Conservation (phyloP, 2,888 invertebrate genomes). For the Biston stratarius region DNA sequence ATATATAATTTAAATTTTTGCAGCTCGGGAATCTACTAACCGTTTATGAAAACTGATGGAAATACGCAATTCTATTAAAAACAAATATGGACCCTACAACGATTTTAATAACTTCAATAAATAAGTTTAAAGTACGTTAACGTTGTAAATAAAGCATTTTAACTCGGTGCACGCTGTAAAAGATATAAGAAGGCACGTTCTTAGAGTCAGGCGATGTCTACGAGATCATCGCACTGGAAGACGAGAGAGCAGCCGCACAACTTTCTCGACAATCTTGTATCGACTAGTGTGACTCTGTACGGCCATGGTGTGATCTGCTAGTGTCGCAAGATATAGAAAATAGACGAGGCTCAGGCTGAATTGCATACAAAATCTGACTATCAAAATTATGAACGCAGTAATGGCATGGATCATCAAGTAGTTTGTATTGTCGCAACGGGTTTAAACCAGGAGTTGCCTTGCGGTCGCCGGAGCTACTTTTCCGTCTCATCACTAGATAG, state of each 20-base stretch:
- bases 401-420: no score
- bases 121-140: neutral
- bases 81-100: no score
- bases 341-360: conserved; percentile 39
- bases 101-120: no score
- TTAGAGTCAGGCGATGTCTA: conserved; percentile 28
- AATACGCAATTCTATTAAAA: no score
- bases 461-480: no score
- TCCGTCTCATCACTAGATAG: no score
- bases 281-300: conserved; percentile 59
- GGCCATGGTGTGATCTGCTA: conserved; percentile 47
- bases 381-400: no score
- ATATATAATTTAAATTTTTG: no score
- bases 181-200: conserved; percentile 1
- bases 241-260: conserved; percentile 76
- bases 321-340: conserved; percentile 44
- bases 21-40: no score
- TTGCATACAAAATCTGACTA: neutral
- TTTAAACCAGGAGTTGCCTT: no score
- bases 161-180: neutral
- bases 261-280: conserved; percentile 78
- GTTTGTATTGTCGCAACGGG: no score
- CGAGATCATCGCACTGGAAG: conserved; percentile 54
- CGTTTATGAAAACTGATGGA: no score
- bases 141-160: neutral